Base-by-base conservation (phyloP, 2,888 invertebrate species). In the Metellina segmentata region DNA sequence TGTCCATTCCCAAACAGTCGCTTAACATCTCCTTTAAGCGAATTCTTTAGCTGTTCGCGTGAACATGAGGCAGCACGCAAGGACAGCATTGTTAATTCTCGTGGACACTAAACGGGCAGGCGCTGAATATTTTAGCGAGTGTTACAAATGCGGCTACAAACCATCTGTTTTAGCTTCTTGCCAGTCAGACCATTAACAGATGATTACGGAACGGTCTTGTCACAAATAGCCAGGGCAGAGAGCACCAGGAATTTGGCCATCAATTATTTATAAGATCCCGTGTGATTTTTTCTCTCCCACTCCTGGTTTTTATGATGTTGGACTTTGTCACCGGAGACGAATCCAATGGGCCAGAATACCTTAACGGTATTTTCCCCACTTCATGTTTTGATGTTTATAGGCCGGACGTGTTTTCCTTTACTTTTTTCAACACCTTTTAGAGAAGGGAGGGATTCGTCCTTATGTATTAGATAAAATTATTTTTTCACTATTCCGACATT, bases 191-290 rank as follows among this genome's bases (percentile, higher is more conserved):
- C 85, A 89, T 85, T 74, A 71, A 71, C 61, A 52, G 71, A 70
- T 89, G 83, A 71, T 89, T 85, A 85, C 83, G 78, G 53, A 71
- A 74, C 70, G 61, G 13, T 83, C 53, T 89, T 79, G 83, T 89
- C 78, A 78, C 79, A 72, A 74, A 89, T 48, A 77, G 71, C 78
- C 72, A 79, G 85, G 77, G 19, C 85, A 85, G 13, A 89, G 79
- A 53, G 78, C 71, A 72, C 70, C 71, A 89, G 85, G 78, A 89
- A 85, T 72, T 83, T 83, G 85, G 72, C 71, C 85, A 89, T 89
- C 89, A 89, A 85, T 89, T 85, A 89, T 89, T 89, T 89, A 89
- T 89, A 78, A 79, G 89, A 81, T 83, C 83, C 69, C 51, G 49
- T 81, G 71, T 75, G 72, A 52, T 53, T 78, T 61, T 52, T 81